phyloP scores from a whole-genome alignment of 1,140 invertebrate genomes.

The Papilio glaucus region DNA sequence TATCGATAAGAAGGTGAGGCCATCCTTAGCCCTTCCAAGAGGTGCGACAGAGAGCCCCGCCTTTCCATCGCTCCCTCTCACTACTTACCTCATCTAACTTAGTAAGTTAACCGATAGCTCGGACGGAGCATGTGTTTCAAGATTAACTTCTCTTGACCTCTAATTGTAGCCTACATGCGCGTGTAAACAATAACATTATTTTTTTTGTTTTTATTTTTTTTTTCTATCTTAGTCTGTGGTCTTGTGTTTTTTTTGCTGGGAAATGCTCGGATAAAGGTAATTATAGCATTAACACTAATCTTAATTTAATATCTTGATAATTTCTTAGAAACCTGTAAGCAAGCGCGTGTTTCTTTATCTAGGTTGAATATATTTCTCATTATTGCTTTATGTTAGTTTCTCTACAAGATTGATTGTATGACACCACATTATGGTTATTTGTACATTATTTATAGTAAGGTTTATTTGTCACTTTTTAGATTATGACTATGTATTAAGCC shows the following conservation, averaged over 20 bases:
- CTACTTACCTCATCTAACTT: slow-evolving; percentile 48
- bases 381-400: neutral
- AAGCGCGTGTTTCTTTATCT: neutral
- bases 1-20: slow-evolving; percentile 40
- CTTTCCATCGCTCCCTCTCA: slow-evolving; percentile 42
- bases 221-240: slow-evolving; percentile 38
- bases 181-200: slow-evolving; percentile 37
- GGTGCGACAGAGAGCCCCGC: slow-evolving; percentile 49
- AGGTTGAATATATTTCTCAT: slow-evolving; percentile 10
- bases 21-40: slow-evolving; percentile 34
- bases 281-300: neutral
- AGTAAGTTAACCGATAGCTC: slow-evolving; percentile 47
- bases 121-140: slow-evolving; percentile 36
- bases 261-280: slow-evolving; percentile 38
- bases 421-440: neutral
- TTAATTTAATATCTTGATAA: neutral
- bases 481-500: too few species aligned
- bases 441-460: neutral
- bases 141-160: slow-evolving; percentile 36
- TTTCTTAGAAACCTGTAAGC: slow-evolving; percentile 9
- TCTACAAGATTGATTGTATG: neutral
- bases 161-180: slow-evolving; percentile 27
- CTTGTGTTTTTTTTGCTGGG: slow-evolving; percentile 8
- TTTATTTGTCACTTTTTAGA: too few species aligned
- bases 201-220: slow-evolving; percentile 39